These are phyloP conservation scores for Campoletis sonorensis DNA, from an alignment of 1,140 invertebrate genomes.

Conservation along the genomic window DNA sequence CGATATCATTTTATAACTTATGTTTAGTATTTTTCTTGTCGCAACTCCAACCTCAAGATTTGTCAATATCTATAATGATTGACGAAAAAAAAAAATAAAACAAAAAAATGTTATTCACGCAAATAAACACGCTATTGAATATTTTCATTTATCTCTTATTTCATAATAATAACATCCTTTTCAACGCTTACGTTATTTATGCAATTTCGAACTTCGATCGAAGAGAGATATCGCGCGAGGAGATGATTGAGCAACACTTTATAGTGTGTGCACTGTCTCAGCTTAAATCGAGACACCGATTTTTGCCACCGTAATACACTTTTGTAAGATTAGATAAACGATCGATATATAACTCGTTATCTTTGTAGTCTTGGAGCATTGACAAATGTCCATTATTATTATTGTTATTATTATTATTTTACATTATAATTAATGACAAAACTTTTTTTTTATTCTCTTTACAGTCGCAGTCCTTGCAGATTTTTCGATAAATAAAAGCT, in stretches of 20 bases:
- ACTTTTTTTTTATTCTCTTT: background rate
- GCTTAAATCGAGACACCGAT: too few relatives aligned
- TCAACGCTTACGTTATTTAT: background rate
- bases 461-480: background rate
- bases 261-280: background rate
- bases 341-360: background rate
- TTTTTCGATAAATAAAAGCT: background rate
- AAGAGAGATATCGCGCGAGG: background rate
- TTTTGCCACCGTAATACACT: too few relatives aligned
- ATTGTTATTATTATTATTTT: background rate
- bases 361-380: background rate
- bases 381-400: too few relatives aligned
- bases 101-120: too few relatives aligned
- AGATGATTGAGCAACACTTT: background rate
- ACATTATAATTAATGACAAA: too few relatives aligned
- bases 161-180: background rate
- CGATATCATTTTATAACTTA: too few relatives aligned
- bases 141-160: background rate
- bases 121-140: too few relatives aligned
- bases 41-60: too few relatives aligned
- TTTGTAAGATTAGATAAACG: background rate
- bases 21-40: too few relatives aligned
- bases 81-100: too few relatives aligned
- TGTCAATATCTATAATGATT: too few relatives aligned
- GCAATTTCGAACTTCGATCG: background rate